Evolutionary conservation across 1,140 invertebrate genomes (phyloP).

Genomic region (Colletes latitarsis): DNA sequence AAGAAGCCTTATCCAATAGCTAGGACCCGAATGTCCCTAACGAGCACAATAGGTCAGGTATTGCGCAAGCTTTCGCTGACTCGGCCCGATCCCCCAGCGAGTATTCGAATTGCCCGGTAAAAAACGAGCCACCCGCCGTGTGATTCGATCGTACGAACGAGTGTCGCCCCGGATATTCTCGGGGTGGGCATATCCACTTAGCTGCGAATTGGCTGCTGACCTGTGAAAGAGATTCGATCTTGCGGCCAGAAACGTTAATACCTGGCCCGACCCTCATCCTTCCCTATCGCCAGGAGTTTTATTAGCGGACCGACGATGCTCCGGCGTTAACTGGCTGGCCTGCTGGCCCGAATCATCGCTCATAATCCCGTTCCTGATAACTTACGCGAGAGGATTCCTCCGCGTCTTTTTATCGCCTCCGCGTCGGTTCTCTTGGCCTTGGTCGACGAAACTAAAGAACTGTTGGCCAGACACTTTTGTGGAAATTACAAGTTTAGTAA

Average conservation of each 20-base stretch:
- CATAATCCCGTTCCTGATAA: slow-evolving; percentile 21
- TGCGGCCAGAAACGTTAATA: slow-evolving; percentile 46
- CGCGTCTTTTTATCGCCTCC: not conserved
- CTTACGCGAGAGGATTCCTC: not conserved
- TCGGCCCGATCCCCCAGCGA: slow-evolving; percentile 37
- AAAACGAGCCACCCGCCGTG: slow-evolving; percentile 38
- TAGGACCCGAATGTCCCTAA: slow-evolving; percentile 64
- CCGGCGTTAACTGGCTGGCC: slow-evolving; percentile 24
- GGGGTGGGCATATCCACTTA: slow-evolving; percentile 40
- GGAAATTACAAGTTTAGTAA: too few relatives aligned
- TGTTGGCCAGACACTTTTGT: too few relatives aligned
- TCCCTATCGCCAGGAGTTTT: slow-evolving; percentile 33
- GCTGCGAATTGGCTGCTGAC: slow-evolving; percentile 50
- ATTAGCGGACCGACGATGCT: slow-evolving; percentile 3
- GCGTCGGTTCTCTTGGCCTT: too few relatives aligned
- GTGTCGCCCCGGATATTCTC: slow-evolving; percentile 29
- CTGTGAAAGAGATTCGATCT: slow-evolving; percentile 53
- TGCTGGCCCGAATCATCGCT: slow-evolving; percentile 16
- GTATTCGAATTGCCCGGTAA: slow-evolving; percentile 45
- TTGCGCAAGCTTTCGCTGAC: slow-evolving; percentile 69
- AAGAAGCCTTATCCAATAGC: slow-evolving; percentile 53
- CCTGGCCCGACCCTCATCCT: slow-evolving; percentile 17
- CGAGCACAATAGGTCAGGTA: slow-evolving; percentile 70
- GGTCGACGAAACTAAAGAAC: too few relatives aligned
- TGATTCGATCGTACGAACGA: slow-evolving; percentile 34